phyloP scores from a whole-genome alignment of 2,113 vertebrate species.

The Hipposideros armiger region DNA sequence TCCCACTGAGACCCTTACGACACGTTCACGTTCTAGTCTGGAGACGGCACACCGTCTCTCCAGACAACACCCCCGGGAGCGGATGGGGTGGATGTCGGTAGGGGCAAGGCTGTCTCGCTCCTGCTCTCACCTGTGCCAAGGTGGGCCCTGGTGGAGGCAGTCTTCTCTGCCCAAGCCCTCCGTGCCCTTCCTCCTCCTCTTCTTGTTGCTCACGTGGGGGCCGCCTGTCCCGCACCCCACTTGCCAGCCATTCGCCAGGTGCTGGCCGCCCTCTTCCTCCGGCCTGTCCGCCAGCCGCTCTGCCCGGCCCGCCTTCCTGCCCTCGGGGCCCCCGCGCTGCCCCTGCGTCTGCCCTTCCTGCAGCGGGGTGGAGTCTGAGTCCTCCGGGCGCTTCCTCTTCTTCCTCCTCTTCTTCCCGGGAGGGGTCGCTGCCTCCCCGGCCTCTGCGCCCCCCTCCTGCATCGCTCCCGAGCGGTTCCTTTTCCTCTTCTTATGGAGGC shows the following conservation, averaged over 20 bases:
- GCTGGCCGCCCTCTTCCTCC: background rate
- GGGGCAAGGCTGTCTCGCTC: accelerated
- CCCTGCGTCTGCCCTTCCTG: background rate
- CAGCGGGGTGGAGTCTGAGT: accelerated
- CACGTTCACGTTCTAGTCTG: accelerated
- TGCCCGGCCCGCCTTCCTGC: accelerated
- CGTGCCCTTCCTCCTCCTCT: background rate
- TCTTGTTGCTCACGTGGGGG: background rate
- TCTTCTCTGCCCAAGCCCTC: background rate
- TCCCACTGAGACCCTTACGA: accelerated
- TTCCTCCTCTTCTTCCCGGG: conserved; percentile 69
- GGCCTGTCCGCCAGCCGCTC: accelerated
- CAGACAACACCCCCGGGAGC: accelerated
- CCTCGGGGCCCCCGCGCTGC: accelerated
- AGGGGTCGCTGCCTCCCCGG: accelerated
- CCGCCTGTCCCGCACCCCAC: accelerated
- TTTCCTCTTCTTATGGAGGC: conserved; percentile 76
- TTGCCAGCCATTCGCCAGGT: background rate
- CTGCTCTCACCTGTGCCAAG: conserved; percentile 73
- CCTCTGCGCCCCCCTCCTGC: accelerated
- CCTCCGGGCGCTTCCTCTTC: conserved; percentile 23
- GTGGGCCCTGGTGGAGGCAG: background rate
- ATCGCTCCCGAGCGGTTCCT: conserved; percentile 78
- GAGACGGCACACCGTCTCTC: accelerated
- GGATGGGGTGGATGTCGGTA: accelerated